phyloP scores from a whole-genome alignment of 2,888 invertebrate species.

The Mythimna lalbum region DNA sequence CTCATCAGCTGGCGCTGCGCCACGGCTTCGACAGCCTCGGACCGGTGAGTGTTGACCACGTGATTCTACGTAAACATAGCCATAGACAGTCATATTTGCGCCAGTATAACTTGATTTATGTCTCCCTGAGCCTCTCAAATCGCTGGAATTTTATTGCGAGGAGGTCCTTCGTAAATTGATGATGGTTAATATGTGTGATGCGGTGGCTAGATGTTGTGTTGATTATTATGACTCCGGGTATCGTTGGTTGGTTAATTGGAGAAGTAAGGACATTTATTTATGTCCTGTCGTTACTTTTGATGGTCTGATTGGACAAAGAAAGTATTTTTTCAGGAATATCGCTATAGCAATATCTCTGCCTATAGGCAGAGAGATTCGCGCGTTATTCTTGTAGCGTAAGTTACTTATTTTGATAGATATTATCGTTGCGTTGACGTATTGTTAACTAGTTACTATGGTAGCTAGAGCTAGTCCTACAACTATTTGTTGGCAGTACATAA shows the following conservation, averaged over 20 bases:
- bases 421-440: constrained; percentile 14
- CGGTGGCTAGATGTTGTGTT: constrained; percentile 32
- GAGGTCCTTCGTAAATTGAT: constrained; percentile 58
- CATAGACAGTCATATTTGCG: constrained; percentile 66
- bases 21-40: constrained; percentile 98
- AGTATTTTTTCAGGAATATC: neutral
- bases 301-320: constrained; percentile 7
- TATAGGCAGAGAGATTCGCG: neutral
- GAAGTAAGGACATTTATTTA: constrained; percentile 29
- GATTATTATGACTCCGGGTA: constrained; percentile 34
- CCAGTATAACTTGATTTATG: constrained; percentile 65
- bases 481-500: constrained; percentile 9
- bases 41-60: constrained; percentile 94
- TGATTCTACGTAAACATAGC: constrained; percentile 87
- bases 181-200: constrained; percentile 22
- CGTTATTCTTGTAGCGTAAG: constrained; percentile 2
- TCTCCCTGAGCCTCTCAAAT: constrained; percentile 44
- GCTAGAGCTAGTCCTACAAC: constrained; percentile 18
- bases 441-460: constrained; percentile 15
- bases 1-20: constrained; percentile 95
- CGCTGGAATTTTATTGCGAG: constrained; percentile 54
- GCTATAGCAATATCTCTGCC: too few species aligned
- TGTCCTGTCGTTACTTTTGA: constrained; percentile 25
- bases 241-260: constrained; percentile 29
- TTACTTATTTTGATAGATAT: neutral